Evolutionary conservation across 2,888 invertebrate species (phyloP).

Genomic region (Vandiemenella viatica): DNA sequence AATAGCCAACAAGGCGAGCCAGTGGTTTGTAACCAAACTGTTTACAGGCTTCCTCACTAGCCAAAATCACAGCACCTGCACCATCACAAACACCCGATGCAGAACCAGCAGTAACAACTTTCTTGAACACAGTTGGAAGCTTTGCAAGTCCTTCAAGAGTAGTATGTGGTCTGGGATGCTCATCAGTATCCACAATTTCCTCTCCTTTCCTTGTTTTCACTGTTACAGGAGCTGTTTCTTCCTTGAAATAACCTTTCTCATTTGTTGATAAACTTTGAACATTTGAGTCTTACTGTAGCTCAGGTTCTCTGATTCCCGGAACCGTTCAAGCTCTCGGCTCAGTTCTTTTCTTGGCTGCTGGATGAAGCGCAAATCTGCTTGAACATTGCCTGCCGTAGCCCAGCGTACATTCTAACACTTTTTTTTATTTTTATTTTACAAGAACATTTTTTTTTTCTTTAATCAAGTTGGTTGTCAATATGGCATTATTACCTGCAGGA

Average conservation of each 20-base stretch:
- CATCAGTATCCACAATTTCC: constrained; percentile 67
- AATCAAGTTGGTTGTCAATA: too few species aligned
- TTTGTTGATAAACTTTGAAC: too few species aligned
- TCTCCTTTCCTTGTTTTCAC: constrained; percentile 72
- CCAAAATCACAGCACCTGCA: constrained; percentile 82
- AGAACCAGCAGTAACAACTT: constrained; percentile 84
- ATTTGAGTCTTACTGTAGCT: too few species aligned
- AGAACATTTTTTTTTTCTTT: too few species aligned
- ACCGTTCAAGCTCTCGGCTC: too few species aligned
- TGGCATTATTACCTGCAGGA: too few species aligned
- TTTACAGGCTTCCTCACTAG: constrained; percentile 78
- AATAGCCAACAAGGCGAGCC: constrained; percentile 80
- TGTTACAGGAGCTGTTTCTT: constrained; percentile 75
- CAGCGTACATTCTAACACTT: too few species aligned
- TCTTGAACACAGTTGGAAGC: constrained; percentile 80
- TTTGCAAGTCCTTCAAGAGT: constrained; percentile 74
- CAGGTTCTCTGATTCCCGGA: too few species aligned
- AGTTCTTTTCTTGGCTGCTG: too few species aligned
- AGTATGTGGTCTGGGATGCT: constrained; percentile 84
- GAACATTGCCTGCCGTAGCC: too few species aligned
- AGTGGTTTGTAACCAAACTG: constrained; percentile 69
- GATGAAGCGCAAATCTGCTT: too few species aligned
- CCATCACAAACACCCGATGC: constrained; percentile 98
- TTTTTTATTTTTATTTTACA: too few species aligned
- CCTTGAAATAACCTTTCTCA: constrained; percentile 75